phyloP scores from a whole-genome alignment of 2,888 invertebrate genomes.

The Brachynemurus nebulosus region DNA sequence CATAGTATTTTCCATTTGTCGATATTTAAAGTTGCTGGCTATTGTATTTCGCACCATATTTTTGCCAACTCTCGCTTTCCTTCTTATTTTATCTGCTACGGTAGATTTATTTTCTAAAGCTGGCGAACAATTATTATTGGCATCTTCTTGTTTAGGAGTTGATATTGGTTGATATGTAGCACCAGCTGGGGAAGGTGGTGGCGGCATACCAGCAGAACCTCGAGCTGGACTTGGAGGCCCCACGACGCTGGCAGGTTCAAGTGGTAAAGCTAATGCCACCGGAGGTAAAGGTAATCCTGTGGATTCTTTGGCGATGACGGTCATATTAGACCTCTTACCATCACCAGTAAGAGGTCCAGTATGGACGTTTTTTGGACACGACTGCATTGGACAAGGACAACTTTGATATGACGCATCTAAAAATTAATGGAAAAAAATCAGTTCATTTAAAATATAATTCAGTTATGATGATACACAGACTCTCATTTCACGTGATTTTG shows the following conservation, averaged over 20 bases:
- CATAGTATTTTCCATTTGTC: constrained; percentile 34
- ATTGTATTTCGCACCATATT: constrained; percentile 52
- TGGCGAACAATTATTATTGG: constrained; percentile 9
- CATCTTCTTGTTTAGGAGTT: constrained; percentile 16
- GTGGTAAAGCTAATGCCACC: constrained; percentile 34
- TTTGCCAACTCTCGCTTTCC: constrained; percentile 45
- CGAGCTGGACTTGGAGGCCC: constrained; percentile 56
- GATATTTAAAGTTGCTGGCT: constrained; percentile 28
- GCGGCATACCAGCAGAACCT: constrained; percentile 51
- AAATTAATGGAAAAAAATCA: neutral
- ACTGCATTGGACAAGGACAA: constrained; percentile 83
- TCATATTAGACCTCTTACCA: constrained; percentile 51
- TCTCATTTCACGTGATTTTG: too few species aligned
- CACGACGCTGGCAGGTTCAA: constrained; percentile 35
- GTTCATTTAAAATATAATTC: neutral
- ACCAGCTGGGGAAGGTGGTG: constrained; percentile 42
- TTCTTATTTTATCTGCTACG: constrained; percentile 25
- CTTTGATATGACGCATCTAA: constrained; percentile 45
- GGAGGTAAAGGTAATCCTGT: constrained; percentile 30
- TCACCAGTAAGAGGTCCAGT: constrained; percentile 97
- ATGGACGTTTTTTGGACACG: constrained; percentile 97
- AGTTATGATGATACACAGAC: neutral
- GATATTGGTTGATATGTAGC: constrained; percentile 29
- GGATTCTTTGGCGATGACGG: constrained; percentile 30
- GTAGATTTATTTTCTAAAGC: constrained; percentile 21